Conservation (phyloP, 1,140 invertebrate genomes). For the Drosophila elegans region DNA sequence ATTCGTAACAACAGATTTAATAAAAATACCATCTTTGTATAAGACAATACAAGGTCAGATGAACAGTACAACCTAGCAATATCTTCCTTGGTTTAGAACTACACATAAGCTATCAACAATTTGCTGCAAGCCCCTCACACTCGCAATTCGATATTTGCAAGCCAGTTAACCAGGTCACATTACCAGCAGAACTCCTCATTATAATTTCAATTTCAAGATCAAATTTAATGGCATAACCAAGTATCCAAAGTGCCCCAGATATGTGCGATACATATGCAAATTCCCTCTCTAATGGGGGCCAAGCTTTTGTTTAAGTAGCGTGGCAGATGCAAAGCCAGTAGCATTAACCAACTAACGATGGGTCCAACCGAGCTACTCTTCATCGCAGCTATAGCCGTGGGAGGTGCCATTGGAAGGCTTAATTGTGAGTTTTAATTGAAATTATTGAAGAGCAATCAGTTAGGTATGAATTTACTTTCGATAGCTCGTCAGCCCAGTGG, state of each 20-base stretch:
- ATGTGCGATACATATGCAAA: constrained; percentile 68
- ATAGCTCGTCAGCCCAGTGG: constrained; percentile 54
- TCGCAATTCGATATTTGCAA: constrained; percentile 12
- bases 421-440: constrained; percentile 47
- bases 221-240: constrained; percentile 75
- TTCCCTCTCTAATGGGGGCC: constrained; percentile 42
- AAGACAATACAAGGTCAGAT: no score
- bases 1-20: not conserved
- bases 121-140: not conserved
- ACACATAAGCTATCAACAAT: not conserved
- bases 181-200: constrained; percentile 60
- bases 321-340: not conserved
- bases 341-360: constrained; percentile 49
- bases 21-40: not conserved
- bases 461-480: not conserved
- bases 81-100: not conserved
- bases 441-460: not conserved
- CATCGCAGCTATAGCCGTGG: constrained; percentile 19
- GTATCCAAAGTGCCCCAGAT: constrained; percentile 24
- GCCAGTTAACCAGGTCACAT: constrained; percentile 26
- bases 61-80: not conserved
- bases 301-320: constrained; percentile 34
- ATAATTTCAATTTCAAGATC: constrained; percentile 72
- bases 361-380: constrained; percentile 28
- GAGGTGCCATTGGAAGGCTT: constrained; percentile 9